These are phyloP conservation scores for Gobionotothen gibberifrons DNA, from an alignment of 2,797 vertebrate genomes.

Conservation along the genomic window DNA sequence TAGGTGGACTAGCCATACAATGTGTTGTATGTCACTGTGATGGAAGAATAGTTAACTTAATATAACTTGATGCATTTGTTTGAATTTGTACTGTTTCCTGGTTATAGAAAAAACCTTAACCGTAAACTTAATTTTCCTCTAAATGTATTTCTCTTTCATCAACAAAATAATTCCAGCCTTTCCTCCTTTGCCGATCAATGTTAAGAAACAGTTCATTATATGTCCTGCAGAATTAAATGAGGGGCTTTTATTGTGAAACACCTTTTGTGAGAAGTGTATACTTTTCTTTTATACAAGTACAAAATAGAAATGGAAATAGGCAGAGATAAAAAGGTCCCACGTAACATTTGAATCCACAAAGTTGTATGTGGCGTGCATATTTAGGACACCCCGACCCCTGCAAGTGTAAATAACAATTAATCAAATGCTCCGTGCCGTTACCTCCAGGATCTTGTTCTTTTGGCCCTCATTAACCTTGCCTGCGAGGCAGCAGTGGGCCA, in stretches of 20 bases:
- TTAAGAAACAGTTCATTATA: neutral
- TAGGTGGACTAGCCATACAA: neutral
- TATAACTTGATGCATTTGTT: neutral
- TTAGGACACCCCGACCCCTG: neutral
- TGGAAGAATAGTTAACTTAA: neutral
- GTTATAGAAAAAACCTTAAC: neutral
- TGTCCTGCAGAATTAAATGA: neutral
- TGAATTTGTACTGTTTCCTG: neutral
- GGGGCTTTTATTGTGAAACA: neutral
- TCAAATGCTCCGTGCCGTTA: conserved; percentile 69
- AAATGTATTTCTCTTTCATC: neutral
- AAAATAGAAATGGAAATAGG: neutral
- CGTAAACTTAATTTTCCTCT: neutral
- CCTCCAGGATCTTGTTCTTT: conserved; percentile 99
- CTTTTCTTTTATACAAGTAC: neutral
- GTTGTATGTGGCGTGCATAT: neutral
- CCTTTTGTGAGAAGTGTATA: neutral
- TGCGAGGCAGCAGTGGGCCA: conserved; percentile 97
- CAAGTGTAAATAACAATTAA: neutral
- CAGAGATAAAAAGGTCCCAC: neutral
- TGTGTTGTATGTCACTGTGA: neutral
- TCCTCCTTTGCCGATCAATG: neutral
- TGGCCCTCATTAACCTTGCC: conserved; percentile 98
- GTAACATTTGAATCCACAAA: too few relatives aligned
- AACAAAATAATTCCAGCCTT: neutral